Evolutionary conservation across 2,888 invertebrate genomes (phyloP).

Genomic region (Hyles lineata): DNA sequence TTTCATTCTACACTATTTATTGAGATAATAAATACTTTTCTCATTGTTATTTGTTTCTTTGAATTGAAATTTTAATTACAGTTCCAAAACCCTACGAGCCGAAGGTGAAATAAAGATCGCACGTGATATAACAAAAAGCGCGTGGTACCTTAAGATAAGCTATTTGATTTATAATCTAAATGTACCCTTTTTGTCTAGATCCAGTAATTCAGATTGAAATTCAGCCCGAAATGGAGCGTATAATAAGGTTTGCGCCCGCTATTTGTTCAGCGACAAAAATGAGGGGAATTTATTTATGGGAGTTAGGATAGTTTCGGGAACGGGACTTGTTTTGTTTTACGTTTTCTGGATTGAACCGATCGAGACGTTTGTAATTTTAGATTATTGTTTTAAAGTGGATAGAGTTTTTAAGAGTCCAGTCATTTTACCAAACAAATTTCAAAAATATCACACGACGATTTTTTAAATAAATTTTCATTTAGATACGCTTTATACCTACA

Average conservation of each 20-base stretch:
- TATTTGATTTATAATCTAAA: constrained; percentile 29
- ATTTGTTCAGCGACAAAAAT: constrained; percentile 24
- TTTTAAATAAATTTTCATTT: too few species aligned
- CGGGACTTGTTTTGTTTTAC: background rate
- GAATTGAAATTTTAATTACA: background rate
- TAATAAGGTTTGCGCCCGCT: constrained; percentile 26
- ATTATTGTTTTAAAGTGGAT: background rate
- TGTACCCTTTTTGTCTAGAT: constrained; percentile 31
- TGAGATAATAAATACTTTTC: too few species aligned
- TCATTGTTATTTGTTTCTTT: background rate
- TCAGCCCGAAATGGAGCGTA: constrained; percentile 28
- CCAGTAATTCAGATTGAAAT: constrained; percentile 29
- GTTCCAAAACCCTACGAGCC: background rate
- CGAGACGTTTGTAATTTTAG: background rate
- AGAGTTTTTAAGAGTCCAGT: background rate
- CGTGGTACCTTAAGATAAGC: constrained; percentile 18
- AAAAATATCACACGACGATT: too few species aligned
- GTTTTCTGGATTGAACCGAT: background rate
- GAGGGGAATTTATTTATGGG: constrained; percentile 15
- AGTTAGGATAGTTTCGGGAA: constrained; percentile 7
- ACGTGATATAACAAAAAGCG: constrained; percentile 18
- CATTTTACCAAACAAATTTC: too few species aligned
- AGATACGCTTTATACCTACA: too few species aligned
- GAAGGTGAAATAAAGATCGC: constrained; percentile 4
- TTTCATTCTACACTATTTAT: too few species aligned